These are phyloP conservation scores for Oenanthe oenanthe DNA, from an alignment of 2,113 vertebrate species.

Conservation along the genomic window DNA sequence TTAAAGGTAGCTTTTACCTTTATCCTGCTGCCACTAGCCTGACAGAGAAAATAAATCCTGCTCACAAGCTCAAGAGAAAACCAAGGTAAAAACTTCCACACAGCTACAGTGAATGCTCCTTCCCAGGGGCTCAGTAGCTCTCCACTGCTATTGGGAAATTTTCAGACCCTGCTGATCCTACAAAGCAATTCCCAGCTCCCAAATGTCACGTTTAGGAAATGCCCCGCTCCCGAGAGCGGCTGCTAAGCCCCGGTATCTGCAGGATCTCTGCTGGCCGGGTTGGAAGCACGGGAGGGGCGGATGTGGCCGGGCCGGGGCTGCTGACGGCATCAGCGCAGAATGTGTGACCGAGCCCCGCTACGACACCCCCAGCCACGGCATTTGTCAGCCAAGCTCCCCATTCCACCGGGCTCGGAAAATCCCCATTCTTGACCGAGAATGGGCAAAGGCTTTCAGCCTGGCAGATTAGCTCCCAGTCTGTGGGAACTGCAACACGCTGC, in stretches of 20 bases:
- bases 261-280: neutral
- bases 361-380: neutral
- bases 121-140: neutral
- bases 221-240: accelerated
- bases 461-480: constrained; percentile 53
- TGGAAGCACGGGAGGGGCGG: neutral
- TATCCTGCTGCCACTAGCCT: neutral
- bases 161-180: neutral
- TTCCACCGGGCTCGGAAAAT: neutral
- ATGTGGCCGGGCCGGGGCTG: neutral
- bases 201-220: neutral
- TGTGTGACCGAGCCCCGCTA: neutral
- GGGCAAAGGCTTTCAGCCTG: constrained; percentile 35
- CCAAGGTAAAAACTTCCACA: neutral
- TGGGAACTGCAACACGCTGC: constrained; percentile 44
- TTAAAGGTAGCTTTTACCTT: neutral
- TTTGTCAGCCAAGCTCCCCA: constrained; percentile 1
- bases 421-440: constrained; percentile 46
- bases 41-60: neutral
- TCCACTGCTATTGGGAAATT: neutral
- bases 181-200: neutral
- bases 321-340: neutral
- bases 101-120: neutral
- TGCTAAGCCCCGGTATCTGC: accelerated
- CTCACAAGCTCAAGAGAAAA: neutral